Evolutionary conservation across 2,113 vertebrate species (phyloP).

Genomic region (Aspidoscelis tigris): DNA sequence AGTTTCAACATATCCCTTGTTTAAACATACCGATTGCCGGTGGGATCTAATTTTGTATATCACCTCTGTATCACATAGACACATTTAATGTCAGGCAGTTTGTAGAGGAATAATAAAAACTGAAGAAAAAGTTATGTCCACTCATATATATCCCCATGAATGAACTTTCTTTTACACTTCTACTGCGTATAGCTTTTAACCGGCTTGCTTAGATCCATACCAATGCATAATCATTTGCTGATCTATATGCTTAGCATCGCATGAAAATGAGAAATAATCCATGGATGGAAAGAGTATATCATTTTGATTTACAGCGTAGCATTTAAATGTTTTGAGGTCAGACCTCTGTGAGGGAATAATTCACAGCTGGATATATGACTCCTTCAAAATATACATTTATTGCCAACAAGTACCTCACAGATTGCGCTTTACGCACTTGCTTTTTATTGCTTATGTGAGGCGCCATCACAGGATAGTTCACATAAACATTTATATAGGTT

Average conservation of each 20-base stretch:
- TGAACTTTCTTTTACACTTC: conserved; percentile 53
- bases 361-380: conserved; percentile 72
- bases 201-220: conserved; percentile 68
- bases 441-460: conserved; percentile 70
- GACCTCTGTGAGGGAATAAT: conserved; percentile 73
- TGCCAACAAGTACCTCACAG: conserved; percentile 60
- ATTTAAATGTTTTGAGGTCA: conserved; percentile 80
- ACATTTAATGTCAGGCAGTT: conserved; percentile 36
- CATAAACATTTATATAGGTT: conserved; percentile 83
- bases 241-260: conserved; percentile 62
- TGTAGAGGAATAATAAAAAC: conserved; percentile 61
- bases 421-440: conserved; percentile 65
- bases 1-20: conserved; percentile 27
- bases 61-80: conserved; percentile 21
- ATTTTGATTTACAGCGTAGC: conserved; percentile 76
- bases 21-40: conserved; percentile 30
- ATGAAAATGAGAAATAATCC: conserved; percentile 60
- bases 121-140: conserved; percentile 61
- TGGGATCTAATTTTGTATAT: conserved; percentile 49
- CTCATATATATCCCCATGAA: conserved; percentile 65
- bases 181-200: conserved; percentile 49
- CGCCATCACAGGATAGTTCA: conserved; percentile 71
- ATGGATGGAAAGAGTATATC: conserved; percentile 64
- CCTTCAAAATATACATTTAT: conserved; percentile 70
- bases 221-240: conserved; percentile 65